Evolutionary conservation across 2,888 invertebrate species (phyloP).

Genomic region (Tribolium freemani): DNA sequence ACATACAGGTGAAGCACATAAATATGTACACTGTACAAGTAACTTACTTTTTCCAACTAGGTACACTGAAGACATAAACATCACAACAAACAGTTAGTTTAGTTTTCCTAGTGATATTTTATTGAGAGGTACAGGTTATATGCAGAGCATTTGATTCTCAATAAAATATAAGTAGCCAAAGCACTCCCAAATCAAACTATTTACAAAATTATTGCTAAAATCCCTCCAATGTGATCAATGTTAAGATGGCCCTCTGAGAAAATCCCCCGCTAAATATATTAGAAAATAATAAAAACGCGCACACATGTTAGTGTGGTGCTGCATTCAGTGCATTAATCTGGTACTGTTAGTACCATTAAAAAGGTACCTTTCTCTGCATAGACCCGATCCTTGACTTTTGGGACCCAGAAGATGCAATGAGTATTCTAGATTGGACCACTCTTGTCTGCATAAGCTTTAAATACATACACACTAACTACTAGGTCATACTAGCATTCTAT

Average conservation of each 20-base stretch:
- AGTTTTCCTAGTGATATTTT: slow-evolving; percentile 26
- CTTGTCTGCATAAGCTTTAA: slow-evolving; percentile 66
- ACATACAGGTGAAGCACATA: slow-evolving; percentile 26
- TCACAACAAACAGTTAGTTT: slow-evolving; percentile 55
- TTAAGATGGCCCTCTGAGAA: slow-evolving; percentile 9
- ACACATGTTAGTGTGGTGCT: slow-evolving; percentile 60
- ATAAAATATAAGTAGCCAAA: slow-evolving; percentile 26
- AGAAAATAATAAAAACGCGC: slow-evolving; percentile 38
- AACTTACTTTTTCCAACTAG: slow-evolving; percentile 68
- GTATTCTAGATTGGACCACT: slow-evolving; percentile 67
- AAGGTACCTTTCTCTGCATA: slow-evolving; percentile 72
- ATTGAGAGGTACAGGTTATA: slow-evolving; percentile 35
- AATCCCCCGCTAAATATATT: background rate
- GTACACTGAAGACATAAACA: slow-evolving; percentile 62
- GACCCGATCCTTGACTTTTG: slow-evolving; percentile 67
- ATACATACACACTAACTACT: slow-evolving; percentile 61
- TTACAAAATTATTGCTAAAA: slow-evolving; percentile 24
- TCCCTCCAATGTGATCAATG: background rate
- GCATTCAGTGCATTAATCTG: slow-evolving; percentile 64
- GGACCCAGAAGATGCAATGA: slow-evolving; percentile 68
- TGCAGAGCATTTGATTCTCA: slow-evolving; percentile 28
- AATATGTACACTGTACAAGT: slow-evolving; percentile 50
- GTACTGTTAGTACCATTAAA: slow-evolving; percentile 58
- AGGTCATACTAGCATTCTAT: slow-evolving; percentile 42
- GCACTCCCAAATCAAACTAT: slow-evolving; percentile 11